Base-by-base conservation (phyloP, 2,888 invertebrate genomes). In the Gisinianus flammeolus region DNA sequence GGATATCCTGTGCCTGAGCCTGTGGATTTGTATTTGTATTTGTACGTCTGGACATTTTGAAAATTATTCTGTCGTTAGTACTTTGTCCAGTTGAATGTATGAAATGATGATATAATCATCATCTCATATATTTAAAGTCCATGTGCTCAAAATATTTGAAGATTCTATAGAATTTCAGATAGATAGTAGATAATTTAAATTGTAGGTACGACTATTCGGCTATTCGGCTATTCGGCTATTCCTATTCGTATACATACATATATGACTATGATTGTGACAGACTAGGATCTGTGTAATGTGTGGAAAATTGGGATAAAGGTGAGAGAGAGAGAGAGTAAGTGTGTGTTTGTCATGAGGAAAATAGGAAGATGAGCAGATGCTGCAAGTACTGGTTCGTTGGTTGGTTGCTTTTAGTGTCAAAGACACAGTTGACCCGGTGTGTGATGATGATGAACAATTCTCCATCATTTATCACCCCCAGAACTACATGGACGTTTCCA, bases 401-500 rank as follows among this genome's bases (percentile, higher is more conserved):
- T 12, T 35, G 35, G 5, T 35, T 69, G 52, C 68, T 68, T 78
- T 78, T 69, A 56, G 62, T 74, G 78, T 75, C 70, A 75, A 68
- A 70, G 54, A 33, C 64, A 76, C 52, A 76, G 70, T 62, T 74
- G 66, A 68, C 71, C 76, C 79, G 67, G 72, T 78, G 77, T 76
- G 78, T 76, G 72, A 76, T 77, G 78, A 79, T 81, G 76, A 79
- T 78, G 71, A 77, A 77, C 79, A 77, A 77, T 79, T 77, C 74
- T 81, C 67, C 71, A 78, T 79, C 81, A 81, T 81, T 81, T 81
- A 81, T 81, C 81, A 79, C 76, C 56, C 67, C 24, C 19, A 24
- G 52, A 62, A 69, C 69, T 62, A 31, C 28, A 66, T 62, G 64
- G n/a, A 54, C 62, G 68, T 54, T 22, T 35, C 19, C 24, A 28